Conservation (phyloP, 1,140 invertebrate genomes). For the Contarinia nasturtii region DNA sequence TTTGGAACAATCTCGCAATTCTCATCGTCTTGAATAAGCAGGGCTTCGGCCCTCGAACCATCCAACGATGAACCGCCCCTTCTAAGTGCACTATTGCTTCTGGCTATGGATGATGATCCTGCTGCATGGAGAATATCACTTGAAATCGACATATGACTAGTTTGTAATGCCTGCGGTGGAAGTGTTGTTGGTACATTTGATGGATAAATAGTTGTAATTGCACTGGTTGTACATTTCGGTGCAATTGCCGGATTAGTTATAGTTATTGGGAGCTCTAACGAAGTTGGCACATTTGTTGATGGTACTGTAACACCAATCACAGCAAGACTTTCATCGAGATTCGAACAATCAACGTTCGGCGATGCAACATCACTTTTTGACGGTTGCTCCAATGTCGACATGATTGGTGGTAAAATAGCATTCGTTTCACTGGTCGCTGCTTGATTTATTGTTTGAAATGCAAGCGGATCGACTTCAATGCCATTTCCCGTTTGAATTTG, state of each 20-base stretch:
- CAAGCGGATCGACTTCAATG: neutral
- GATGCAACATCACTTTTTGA: constrained; percentile 18
- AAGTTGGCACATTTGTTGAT: constrained; percentile 30
- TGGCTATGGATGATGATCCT: too few species aligned
- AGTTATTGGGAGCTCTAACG: constrained; percentile 44
- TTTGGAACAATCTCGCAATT: too few species aligned
- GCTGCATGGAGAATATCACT: too few species aligned
- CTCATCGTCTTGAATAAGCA: too few species aligned
- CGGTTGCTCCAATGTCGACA: constrained; percentile 56
- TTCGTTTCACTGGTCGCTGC: constrained; percentile 37
- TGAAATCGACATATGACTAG: too few species aligned
- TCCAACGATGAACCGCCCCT: too few species aligned
- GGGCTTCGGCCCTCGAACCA: too few species aligned
- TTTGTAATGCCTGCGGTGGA: too few species aligned
- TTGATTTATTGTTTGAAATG: constrained; percentile 10
- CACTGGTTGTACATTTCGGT: constrained; percentile 17
- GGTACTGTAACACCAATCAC: constrained; percentile 31
- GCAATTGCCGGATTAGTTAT: constrained; percentile 46
- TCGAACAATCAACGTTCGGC: constrained; percentile 8
- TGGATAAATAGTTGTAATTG: neutral
- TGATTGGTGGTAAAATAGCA: constrained; percentile 46
- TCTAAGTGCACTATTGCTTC: too few species aligned
- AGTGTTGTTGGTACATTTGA: too few species aligned
- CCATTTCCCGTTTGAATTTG: neutral
- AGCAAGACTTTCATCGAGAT: constrained; percentile 30